Conservation (phyloP, 2,888 invertebrate species). For the Drosophila lutescens region DNA sequence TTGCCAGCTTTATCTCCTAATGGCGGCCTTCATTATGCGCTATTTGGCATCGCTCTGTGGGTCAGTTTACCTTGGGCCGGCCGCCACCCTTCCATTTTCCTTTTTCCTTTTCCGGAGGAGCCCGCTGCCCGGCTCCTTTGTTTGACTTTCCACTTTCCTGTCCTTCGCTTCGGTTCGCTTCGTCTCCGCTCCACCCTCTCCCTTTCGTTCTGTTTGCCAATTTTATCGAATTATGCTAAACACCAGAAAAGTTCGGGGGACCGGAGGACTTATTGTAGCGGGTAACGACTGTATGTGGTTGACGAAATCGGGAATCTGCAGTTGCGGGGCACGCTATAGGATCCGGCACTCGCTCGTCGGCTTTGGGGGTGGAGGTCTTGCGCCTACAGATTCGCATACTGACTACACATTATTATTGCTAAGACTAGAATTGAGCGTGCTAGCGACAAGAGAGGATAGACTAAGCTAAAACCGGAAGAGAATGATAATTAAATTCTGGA, state of each 20-base stretch:
- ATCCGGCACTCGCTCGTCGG: too few relatives aligned
- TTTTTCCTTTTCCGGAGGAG: slow-evolving; percentile 19
- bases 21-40: slow-evolving; percentile 67
- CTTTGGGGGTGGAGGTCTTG: too few relatives aligned
- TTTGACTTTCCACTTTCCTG: slow-evolving; percentile 45
- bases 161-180: slow-evolving; percentile 32
- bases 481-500: too few relatives aligned
- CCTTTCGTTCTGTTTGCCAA: slow-evolving; percentile 51
- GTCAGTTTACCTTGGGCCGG: slow-evolving; percentile 32
- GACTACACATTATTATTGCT: too few relatives aligned
- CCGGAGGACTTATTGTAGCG: too few relatives aligned
- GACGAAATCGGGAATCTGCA: too few relatives aligned
- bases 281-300: too few relatives aligned
- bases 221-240: slow-evolving; percentile 74
- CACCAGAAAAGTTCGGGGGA: slow-evolving; percentile 26
- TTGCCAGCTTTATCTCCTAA: slow-evolving; percentile 66
- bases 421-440: too few relatives aligned
- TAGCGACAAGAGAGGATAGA: too few relatives aligned
- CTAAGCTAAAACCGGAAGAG: too few relatives aligned
- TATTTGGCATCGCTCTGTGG: slow-evolving; percentile 44
- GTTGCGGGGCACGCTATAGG: too few relatives aligned
- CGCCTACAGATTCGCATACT: too few relatives aligned
- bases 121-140: slow-evolving; percentile 23
- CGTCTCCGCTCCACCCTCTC: slow-evolving; percentile 7
- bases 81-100: slow-evolving; percentile 32